Evolutionary conservation across 2,797 vertebrate genomes (phyloP).

Genomic region (Lepidocolaptes lacrymiger): DNA sequence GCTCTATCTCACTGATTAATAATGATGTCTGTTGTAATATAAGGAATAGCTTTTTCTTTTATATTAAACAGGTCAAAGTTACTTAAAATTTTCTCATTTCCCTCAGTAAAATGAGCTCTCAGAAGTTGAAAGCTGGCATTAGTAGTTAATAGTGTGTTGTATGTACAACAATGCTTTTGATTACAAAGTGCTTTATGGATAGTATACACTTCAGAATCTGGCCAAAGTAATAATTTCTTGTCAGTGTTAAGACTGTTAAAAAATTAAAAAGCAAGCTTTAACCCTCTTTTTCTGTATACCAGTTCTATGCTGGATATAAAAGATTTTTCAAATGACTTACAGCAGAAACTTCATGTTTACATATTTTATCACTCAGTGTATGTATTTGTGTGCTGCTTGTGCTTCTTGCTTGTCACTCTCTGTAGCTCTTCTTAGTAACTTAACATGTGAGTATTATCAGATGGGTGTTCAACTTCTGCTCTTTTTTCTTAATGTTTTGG

Average conservation of each 20-base stretch:
- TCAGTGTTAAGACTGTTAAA: not conserved
- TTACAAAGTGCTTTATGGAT: not conserved
- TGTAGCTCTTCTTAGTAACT: not conserved
- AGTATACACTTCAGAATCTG: not conserved
- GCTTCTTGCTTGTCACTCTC: not conserved
- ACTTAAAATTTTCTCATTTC: not conserved
- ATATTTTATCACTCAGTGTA: not conserved
- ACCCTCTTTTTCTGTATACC: not conserved
- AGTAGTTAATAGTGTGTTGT: not conserved
- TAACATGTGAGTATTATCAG: not conserved
- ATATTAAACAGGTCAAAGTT: not conserved
- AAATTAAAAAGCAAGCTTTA: not conserved
- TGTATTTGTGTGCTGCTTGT: not conserved
- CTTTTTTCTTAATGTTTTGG: not conserved
- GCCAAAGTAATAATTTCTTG: not conserved
- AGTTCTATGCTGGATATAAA: not conserved
- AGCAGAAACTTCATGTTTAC: not conserved
- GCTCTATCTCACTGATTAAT: not conserved
- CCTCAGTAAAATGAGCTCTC: not conserved
- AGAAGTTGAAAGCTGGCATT: not conserved
- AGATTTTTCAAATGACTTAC: not conserved
- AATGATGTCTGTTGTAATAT: not conserved
- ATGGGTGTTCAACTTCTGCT: not conserved
- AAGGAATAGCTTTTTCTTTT: not conserved
- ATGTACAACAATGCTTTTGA: not conserved